Evolutionary conservation across 2,113 vertebrate species (phyloP).

Genomic region (Brachyhypopomus occidentalis): DNA sequence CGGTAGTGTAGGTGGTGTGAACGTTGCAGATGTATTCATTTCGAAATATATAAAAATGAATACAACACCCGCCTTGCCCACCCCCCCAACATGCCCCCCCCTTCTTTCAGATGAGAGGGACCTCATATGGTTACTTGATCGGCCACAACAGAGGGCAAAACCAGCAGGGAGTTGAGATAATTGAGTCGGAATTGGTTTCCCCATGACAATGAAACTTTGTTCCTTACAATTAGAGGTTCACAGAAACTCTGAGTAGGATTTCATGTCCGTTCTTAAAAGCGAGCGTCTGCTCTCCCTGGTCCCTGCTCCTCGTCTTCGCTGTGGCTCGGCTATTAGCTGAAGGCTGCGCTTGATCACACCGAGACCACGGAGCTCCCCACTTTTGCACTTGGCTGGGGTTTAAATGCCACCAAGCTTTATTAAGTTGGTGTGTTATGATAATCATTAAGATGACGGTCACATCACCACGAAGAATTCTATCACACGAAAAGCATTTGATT

Average conservation of each 20-base stretch:
- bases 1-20: constrained; percentile 35
- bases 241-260: constrained; percentile 38
- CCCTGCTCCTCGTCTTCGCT: neutral
- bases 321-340: constrained; percentile 33
- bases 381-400: neutral
- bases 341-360: constrained; percentile 6
- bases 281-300: constrained; percentile 35
- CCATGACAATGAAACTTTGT: constrained; percentile 58
- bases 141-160: constrained; percentile 48
- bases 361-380: constrained; percentile 10
- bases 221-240: constrained; percentile 54
- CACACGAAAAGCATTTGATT: neutral
- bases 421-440: neutral
- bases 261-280: constrained; percentile 48
- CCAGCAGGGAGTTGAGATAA: constrained; percentile 62
- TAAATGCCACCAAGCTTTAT: constrained; percentile 27
- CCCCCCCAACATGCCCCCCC: neutral
- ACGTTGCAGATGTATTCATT: constrained; percentile 23
- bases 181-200: constrained; percentile 59
- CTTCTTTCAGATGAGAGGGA: constrained; percentile 46
- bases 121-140: constrained; percentile 53
- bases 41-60: constrained; percentile 40
- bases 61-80: neutral
- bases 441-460: neutral
- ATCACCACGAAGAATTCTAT: neutral